Conservation (phyloP, 2,888 invertebrate genomes). For the Oithona nana region DNA sequence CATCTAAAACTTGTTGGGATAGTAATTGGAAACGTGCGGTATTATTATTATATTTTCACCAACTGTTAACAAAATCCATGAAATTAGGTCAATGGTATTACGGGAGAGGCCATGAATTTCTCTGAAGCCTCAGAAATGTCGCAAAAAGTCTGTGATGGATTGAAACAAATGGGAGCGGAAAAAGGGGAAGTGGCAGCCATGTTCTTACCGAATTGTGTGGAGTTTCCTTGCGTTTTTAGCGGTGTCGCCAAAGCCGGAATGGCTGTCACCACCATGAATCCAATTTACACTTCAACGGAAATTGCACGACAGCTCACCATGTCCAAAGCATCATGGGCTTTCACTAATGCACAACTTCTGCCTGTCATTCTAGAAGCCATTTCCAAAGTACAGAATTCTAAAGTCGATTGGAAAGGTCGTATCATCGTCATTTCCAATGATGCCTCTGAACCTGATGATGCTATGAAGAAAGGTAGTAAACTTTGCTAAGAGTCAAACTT, state of each 20-base stretch:
- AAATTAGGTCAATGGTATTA: conserved; percentile 2
- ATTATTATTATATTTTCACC: too few species aligned
- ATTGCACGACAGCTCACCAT: not conserved
- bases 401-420: not conserved
- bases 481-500: not conserved
- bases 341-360: not conserved
- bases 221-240: not conserved
- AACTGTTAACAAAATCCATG: too few species aligned
- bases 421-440: not conserved
- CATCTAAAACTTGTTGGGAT: too few species aligned
- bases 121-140: not conserved
- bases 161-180: not conserved
- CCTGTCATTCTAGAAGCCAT: not conserved
- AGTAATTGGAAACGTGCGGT: too few species aligned
- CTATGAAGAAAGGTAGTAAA: not conserved
- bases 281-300: not conserved
- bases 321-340: conserved; percentile 1
- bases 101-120: not conserved
- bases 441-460: too few species aligned
- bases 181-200: not conserved
- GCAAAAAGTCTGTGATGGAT: not conserved
- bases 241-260: not conserved
- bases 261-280: not conserved
- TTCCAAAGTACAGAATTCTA: not conserved
- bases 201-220: conserved; percentile 1